Evolutionary conservation across 2,797 vertebrate genomes (phyloP), one percentile per base, ranked within the genome.

Genomic region (Lepilemur ruficaudatus): DNA sequence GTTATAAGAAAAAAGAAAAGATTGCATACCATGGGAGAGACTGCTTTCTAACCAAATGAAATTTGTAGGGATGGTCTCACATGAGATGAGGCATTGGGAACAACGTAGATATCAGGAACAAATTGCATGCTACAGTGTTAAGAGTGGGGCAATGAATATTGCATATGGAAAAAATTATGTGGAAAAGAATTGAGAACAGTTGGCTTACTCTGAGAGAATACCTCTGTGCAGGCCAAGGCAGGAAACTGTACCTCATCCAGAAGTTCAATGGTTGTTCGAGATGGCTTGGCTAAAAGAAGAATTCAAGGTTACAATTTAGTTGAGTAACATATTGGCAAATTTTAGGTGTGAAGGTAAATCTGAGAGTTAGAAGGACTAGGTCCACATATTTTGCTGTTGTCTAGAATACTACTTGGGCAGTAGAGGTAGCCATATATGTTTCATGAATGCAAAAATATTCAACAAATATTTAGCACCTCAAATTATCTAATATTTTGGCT

Each of bases 131-230:
- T 55, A 7, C 46, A 81, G 76, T 14, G 3, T 35, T 52, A 67
- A 28, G 25, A 84, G 2, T 32, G 22, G 73, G 55, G 7, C 72
- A 88, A 72, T 72, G 25, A 81, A 65, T 48, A 48, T 46, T 65
- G 46, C 82, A 70, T 88, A 61, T 72, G 35, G 73, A 32, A 50
- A 95, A 92, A 65, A 73, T 88, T 91, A 82, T 35, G 43, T 69
- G 43, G n/a, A 63, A 73, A 87, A 50, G 30, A 95, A 96, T 35
- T 70, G 59, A 95, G 70, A 95, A 92, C 38, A 92, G 57, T 70
- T 96, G 93, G 80, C n/a, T 85, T 48, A 61, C 28, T 87, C 87
- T 95, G 48, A 79, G 82, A 92, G 50, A 79, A 72, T 50, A 89
- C 32, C n/a, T 69, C 69, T 90, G 61, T 57, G 38, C 3, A 93